Conservation (phyloP, 1,140 invertebrate genomes). For the Listronotus oregonensis region DNA sequence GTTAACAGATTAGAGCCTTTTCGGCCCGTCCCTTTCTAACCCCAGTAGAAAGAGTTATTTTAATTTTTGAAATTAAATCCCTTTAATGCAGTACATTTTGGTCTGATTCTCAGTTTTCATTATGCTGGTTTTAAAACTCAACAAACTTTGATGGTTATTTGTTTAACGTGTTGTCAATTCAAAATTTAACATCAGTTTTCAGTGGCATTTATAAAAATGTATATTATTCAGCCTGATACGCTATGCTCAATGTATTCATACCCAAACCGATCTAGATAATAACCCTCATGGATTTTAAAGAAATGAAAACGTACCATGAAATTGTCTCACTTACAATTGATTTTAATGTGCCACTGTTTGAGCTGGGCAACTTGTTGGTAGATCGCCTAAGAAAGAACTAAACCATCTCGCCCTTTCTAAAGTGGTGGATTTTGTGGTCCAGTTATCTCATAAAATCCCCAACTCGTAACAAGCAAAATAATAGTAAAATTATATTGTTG, state of each 20-base stretch:
- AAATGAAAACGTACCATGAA: conserved; percentile 12
- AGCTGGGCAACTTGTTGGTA: no score
- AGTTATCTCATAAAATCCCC: conserved; percentile 18
- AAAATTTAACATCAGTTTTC: conserved; percentile 18
- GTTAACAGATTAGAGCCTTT: not conserved
- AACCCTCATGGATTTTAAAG: conserved; percentile 15
- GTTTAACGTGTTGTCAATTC: conserved; percentile 52
- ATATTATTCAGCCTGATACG: conserved; percentile 30
- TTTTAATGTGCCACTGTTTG: no score
- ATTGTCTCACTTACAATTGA: conserved; percentile 28
- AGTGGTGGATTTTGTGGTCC: conserved; percentile 32
- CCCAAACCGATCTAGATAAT: conserved; percentile 25
- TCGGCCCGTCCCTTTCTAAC: conserved; percentile 7
- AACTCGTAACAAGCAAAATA: conserved; percentile 19
- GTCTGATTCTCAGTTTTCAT: conserved; percentile 55
- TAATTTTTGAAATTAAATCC: conserved; percentile 42
- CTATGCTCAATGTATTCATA: conserved; percentile 20
- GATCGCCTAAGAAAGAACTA: conserved; percentile 16
- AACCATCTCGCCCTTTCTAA: conserved; percentile 5
- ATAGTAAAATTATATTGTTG: conserved; percentile 51
- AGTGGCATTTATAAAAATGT: conserved; percentile 53
- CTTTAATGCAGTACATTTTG: conserved; percentile 47
- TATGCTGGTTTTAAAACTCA: conserved; percentile 52
- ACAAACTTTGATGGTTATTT: conserved; percentile 50
- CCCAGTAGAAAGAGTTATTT: conserved; percentile 7